Base-by-base conservation (phyloP, 2,888 invertebrate genomes). In the Epinotia bilunana region DNA sequence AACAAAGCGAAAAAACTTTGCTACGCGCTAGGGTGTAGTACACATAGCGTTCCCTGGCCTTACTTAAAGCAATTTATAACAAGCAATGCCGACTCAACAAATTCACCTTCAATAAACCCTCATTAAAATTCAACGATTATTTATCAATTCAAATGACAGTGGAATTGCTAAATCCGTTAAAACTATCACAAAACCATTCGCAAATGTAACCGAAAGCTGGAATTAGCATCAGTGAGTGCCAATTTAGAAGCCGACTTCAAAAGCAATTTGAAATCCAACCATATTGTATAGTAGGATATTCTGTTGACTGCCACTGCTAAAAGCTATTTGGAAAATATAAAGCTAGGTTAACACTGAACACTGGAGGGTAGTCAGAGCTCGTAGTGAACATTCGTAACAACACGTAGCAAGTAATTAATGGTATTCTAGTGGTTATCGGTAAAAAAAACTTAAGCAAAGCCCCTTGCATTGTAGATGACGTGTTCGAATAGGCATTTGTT, bases 121-220 rank as follows among this genome's bases (percentile, higher is more conserved):
- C 67, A 57, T 69, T 23, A 69, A 58, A 46, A 69, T 60, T 43
- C 23, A 58, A 58, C 69, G 60, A 11, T 61, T 70, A 61, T 70
- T 70, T 70, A 70, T 62, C 46, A 61, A 70, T 62, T 61, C 70
- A 61, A 70, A 61, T 60, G 6, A 7, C 23, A 20, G 16, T 16
- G 60, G 49, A 65, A 72, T 65, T 28, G 18, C 20, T 55, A 28
- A 43, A 73, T 28, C 64, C 67, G 11, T 64, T 81, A 81, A 86
- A 88, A 89, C 88, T 87, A 87, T 87, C 81, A 78, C 80, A 79
- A 83, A 85, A 90, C 86, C 90, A 91, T 90, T 89, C 82, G 87
- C 88, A 88, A 90, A 89, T 89, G 87, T 87, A 86, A 86, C 90
- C 88, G 86, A 90, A 90, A 90, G 91, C 90, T 81, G 81, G 82